Percentiles rank a stretch among this genome's conserved stretches.
phyloP scores from a whole-genome alignment of 2,888 invertebrate species.

The Melanargia galathea region DNA sequence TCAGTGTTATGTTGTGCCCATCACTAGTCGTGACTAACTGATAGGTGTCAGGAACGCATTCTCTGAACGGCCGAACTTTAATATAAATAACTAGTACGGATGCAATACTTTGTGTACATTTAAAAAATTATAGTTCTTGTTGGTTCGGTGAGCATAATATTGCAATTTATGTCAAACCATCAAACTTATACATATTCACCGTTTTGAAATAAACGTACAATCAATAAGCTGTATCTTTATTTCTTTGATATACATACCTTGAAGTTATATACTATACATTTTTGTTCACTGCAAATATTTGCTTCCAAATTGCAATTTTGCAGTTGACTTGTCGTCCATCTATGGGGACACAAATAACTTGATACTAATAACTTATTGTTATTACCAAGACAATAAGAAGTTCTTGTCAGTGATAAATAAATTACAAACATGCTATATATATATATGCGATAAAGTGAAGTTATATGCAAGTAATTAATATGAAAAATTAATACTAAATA shows the following conservation, averaged over 20 bases:
- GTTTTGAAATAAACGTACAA: constrained; percentile 1
- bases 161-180: background rate
- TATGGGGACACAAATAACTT: too few relatives aligned
- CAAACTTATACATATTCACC: background rate
- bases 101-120: constrained; percentile 3
- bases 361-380: background rate
- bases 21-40: too few relatives aligned
- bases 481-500: background rate
- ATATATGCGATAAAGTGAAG: background rate
- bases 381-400: background rate
- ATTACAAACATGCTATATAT: too few relatives aligned
- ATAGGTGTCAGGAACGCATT: too few relatives aligned
- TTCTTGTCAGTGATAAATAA: background rate
- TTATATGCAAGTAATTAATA: background rate
- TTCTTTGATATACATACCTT: background rate
- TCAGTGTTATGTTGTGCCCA: too few relatives aligned
- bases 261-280: background rate
- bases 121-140: background rate
- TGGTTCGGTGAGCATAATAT: background rate
- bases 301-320: too few relatives aligned
- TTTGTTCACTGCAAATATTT: too few relatives aligned
- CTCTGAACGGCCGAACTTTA: too few relatives aligned
- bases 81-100: background rate
- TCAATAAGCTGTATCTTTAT: background rate
- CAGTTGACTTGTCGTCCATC: too few relatives aligned